Percentiles rank a stretch among this genome's conserved stretches.
Conservation (phyloP, 2,888 invertebrate genomes). For the Drosophila yooni region DNA sequence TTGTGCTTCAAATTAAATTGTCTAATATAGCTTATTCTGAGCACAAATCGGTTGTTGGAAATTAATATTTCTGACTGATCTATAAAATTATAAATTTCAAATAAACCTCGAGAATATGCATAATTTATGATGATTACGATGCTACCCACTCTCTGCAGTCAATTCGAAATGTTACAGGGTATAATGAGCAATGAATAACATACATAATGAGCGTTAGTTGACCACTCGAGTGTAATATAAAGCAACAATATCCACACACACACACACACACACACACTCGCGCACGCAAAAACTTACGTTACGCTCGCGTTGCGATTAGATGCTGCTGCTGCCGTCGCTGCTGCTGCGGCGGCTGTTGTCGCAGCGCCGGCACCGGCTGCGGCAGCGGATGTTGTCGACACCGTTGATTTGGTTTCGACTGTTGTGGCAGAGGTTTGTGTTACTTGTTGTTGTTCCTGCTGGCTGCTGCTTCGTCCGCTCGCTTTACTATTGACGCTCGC, state of each 20-base stretch:
- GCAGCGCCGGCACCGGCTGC: conserved; percentile 64
- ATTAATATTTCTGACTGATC: background rate
- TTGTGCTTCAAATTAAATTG: background rate
- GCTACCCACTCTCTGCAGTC: background rate
- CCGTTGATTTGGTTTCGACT: conserved; percentile 84
- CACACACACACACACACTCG: conserved; percentile 20
- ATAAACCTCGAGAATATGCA: background rate
- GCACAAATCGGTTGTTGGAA: background rate
- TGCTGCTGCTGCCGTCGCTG: conserved; percentile 79
- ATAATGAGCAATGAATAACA: conserved; percentile 28
- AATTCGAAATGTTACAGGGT: conserved; percentile 1
- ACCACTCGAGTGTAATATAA: conserved; percentile 60
- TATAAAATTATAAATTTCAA: background rate
- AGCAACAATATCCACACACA: conserved; percentile 38
- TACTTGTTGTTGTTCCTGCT: conserved; percentile 69
- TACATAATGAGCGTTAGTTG: conserved; percentile 30
- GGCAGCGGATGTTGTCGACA: conserved; percentile 74
- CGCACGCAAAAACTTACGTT: conserved; percentile 86
- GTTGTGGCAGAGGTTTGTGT: conserved; percentile 80
- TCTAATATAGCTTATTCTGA: background rate
- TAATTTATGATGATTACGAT: background rate
- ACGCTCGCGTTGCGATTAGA: conserved; percentile 87
- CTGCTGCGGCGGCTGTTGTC: conserved; percentile 46
- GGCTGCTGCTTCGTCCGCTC: conserved; percentile 66
- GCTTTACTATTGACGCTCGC: conserved; percentile 74